Conservation (phyloP, 92 coral and sea anemone genomes). For the Metridium senile region DNA sequence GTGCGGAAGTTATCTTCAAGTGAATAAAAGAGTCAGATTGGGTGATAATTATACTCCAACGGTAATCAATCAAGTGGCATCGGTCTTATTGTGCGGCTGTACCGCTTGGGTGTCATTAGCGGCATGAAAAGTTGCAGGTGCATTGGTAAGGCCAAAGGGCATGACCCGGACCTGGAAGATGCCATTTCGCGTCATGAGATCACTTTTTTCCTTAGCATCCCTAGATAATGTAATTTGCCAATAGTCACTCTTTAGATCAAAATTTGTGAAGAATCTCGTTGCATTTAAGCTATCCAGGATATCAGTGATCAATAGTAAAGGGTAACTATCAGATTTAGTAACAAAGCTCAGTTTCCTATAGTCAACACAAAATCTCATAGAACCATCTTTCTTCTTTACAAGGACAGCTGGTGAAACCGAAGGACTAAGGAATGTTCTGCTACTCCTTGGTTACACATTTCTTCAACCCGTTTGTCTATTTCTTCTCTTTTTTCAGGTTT, state of each 20-base stretch:
- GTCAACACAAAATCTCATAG: constrained; percentile 47
- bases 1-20: too few relatives aligned
- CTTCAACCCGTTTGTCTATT: constrained; percentile 40
- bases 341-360: constrained; percentile 34
- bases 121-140: constrained; percentile 44
- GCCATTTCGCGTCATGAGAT: constrained; percentile 37
- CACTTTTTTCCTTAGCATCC: too few relatives aligned
- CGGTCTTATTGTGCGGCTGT: too few relatives aligned
- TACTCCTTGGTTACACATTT: constrained; percentile 34
- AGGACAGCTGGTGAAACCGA: constrained; percentile 55
- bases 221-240: too few relatives aligned
- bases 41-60: too few relatives aligned
- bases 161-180: constrained; percentile 35
- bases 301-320: constrained; percentile 32
- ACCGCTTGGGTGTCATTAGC: too few relatives aligned
- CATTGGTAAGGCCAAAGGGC: constrained; percentile 42
- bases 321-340: constrained; percentile 37
- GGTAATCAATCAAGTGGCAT: too few relatives aligned
- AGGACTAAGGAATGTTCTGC: constrained; percentile 29
- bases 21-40: too few relatives aligned
- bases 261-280: constrained; percentile 30
- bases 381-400: constrained; percentile 42
- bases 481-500: constrained; percentile 34
- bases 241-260: constrained; percentile 42
- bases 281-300: constrained; percentile 32